phyloP scores from a whole-genome alignment of 2,888 invertebrate species.

The Rhabditoides inermis region DNA sequence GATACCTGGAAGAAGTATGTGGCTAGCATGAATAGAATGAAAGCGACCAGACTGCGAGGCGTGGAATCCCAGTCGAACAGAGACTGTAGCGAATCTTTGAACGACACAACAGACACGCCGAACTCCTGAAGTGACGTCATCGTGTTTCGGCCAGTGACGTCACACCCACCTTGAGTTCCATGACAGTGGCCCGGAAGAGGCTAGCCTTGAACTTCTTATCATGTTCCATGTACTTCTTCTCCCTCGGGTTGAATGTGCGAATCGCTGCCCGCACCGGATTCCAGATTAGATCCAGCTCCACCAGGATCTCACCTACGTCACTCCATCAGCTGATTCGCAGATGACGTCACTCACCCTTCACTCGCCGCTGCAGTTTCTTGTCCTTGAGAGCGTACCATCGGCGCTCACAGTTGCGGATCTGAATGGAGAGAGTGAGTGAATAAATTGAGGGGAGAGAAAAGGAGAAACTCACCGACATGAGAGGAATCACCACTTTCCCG shows the following conservation, averaged over 20 bases:
- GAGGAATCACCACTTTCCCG: constrained; percentile 79
- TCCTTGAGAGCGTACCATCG: constrained; percentile 93
- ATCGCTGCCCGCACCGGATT: constrained; percentile 86
- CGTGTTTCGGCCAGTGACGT: constrained; percentile 79
- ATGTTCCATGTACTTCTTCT: constrained; percentile 85
- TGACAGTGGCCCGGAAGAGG: constrained; percentile 83
- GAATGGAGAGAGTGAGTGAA: not conserved
- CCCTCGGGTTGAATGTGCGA: constrained; percentile 83
- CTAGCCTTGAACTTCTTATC: constrained; percentile 91
- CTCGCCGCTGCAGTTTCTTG: constrained; percentile 66
- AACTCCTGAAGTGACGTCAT: constrained; percentile 83
- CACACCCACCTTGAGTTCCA: constrained; percentile 84
- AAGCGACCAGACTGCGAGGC: constrained; percentile 71
- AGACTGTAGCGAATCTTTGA: constrained; percentile 82
- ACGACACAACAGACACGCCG: constrained; percentile 76
- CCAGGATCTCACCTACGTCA: constrained; percentile 78
- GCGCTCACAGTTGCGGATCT: constrained; percentile 79
- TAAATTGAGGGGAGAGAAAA: not conserved
- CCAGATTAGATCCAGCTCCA: constrained; percentile 85
- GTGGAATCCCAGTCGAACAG: constrained; percentile 95
- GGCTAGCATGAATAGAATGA: constrained; percentile 52
- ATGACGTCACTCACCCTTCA: no score
- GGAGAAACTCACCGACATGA: constrained; percentile 59
- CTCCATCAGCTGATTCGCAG: no score
- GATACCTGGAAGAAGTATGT: no score